Conservation (phyloP, 2,888 invertebrate genomes). For the Carterocephalus palaemon region DNA sequence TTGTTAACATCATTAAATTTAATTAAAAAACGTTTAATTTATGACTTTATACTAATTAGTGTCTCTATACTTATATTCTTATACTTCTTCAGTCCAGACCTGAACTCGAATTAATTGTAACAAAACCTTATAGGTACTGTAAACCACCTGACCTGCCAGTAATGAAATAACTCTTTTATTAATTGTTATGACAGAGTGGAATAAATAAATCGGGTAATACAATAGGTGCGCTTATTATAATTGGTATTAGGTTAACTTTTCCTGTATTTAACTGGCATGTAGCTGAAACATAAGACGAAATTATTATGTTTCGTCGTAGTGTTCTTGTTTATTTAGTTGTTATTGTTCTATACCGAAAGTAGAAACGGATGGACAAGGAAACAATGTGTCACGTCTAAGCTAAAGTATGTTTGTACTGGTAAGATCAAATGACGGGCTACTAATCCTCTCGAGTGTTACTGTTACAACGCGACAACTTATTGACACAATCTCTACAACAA, state of each 20-base stretch:
- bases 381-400: conserved; percentile 44
- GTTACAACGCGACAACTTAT: no score
- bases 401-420: conserved; percentile 49
- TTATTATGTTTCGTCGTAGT: conserved; percentile 19
- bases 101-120: no score
- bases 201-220: conserved; percentile 5
- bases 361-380: conserved; percentile 33
- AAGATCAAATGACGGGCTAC: conserved; percentile 50
- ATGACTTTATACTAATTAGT: no score
- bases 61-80: no score
- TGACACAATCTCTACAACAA: no score
- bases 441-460: conserved; percentile 1
- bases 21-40: no score
- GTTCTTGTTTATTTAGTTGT: conserved; percentile 11
- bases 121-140: no score
- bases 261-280: conserved; percentile 10
- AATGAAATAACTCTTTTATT: no score
- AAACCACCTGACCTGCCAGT: no score
- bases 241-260: conserved; percentile 8
- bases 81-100: no score
- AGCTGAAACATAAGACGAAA: conserved; percentile 12
- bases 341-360: conserved; percentile 27
- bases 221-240: conserved; percentile 7
- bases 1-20: no score
- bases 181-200: no score